Base-by-base conservation (phyloP, 2,888 invertebrate species). In the Hesperia comma region DNA sequence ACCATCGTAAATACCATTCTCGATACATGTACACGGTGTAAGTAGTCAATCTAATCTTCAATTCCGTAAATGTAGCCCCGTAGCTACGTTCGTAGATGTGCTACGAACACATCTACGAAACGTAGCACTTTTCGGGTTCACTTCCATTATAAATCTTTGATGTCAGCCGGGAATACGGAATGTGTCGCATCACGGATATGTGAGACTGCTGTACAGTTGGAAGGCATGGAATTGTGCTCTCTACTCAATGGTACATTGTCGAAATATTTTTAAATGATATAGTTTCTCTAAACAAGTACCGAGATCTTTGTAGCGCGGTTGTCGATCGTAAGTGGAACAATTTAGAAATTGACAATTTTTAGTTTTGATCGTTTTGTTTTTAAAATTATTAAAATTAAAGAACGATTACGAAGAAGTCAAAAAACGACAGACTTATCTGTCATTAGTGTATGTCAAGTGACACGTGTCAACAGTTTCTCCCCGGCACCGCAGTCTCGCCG, bases 121-220 rank as follows among this genome's bases (percentile, higher is more conserved):
- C 43, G 51, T 19, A 51, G 51, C 55, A 12, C 32, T 55, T 55
- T 55, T 37, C 26, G 32, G 55, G 55, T 37, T 37, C 37, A 6
- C 37, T 55, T 37, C 55, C 33, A 55, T 46, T 37, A 55, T 55
- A 55, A 55, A 55, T 55, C 37, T 55, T 55, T 33, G 55, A 55
- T 55, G 55, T 55, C 37, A 55, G 55, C 10, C 33, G 15, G 37
- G 55, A 17, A 37, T 21, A 19, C 51, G 51, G 3, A 14, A 51
- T 46, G 43, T 55, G 17, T 55, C 55, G 55, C 55, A 33, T 33
- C 37, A 37, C 33, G 17, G 17, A 55, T 33, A 17, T 37, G 6
- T 7, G 15, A 37, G 10, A n/a, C 26, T 14, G 14, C 6, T 32
- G 55, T 37, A 37, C 55, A 55, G 53, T 53, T n/a, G 53, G 12